A percentile compares a stretch with the other conserved stretches of the same genome.
Evolutionary conservation across 1,140 invertebrate species (phyloP).

Genomic region (Nilaparvata lugens): DNA sequence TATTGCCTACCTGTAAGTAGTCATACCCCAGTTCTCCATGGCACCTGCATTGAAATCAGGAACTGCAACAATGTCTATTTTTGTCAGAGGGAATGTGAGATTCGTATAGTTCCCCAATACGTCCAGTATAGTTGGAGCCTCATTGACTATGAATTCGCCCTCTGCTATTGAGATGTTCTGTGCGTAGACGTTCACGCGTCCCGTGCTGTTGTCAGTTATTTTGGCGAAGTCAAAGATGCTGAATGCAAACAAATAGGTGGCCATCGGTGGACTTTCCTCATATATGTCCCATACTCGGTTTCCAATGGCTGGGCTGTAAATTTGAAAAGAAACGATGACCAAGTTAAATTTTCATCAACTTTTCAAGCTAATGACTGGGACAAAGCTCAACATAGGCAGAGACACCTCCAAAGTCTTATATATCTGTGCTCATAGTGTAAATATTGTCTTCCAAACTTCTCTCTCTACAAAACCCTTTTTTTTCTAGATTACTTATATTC

Average conservation of each 20-base stretch:
- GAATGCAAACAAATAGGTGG: constrained; percentile 79
- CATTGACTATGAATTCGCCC: constrained; percentile 28
- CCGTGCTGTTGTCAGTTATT: constrained; percentile 36
- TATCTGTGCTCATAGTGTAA: too few relatives aligned
- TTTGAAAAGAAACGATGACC: too few relatives aligned
- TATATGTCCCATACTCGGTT: constrained; percentile 50
- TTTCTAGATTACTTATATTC: too few relatives aligned
- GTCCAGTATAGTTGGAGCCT: neutral
- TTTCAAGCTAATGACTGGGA: too few relatives aligned
- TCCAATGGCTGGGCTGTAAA: constrained; percentile 23
- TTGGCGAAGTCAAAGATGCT: constrained; percentile 63
- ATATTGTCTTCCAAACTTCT: too few relatives aligned
- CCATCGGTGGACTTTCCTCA: constrained; percentile 63
- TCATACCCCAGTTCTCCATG: constrained; percentile 74
- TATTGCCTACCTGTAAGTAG: constrained; percentile 51
- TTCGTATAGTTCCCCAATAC: constrained; percentile 21
- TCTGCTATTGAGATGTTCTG: constrained; percentile 46
- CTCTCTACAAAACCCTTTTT: too few relatives aligned
- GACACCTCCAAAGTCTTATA: too few relatives aligned
- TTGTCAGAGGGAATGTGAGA: constrained; percentile 27
- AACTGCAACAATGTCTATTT: constrained; percentile 55
- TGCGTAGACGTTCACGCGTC: constrained; percentile 45
- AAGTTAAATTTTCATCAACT: too few relatives aligned
- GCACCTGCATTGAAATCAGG: constrained; percentile 72
- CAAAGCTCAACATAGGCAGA: too few relatives aligned